phyloP scores from a whole-genome alignment of 2,888 invertebrate genomes.

The Drosophila neonasuta region DNA sequence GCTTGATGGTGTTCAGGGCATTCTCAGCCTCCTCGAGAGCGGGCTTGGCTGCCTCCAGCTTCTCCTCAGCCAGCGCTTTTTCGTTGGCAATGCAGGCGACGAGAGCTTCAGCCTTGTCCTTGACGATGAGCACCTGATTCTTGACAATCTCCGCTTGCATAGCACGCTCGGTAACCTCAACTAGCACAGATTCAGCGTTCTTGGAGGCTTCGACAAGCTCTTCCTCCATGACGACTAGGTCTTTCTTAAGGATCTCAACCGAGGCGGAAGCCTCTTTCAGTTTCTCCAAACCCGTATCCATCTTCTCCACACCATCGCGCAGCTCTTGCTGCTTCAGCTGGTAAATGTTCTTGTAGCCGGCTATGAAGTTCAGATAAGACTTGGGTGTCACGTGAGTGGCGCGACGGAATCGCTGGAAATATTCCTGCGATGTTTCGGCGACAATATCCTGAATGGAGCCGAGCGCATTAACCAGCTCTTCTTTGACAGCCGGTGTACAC shows the following conservation, averaged over 20 bases:
- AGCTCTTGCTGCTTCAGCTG: slow-evolving; percentile 93
- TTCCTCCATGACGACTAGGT: slow-evolving; percentile 96
- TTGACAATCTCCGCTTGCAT: slow-evolving; percentile 97
- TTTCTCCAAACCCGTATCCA: slow-evolving; percentile 98
- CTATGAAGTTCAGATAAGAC: slow-evolving; percentile 97
- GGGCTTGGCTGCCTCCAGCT: slow-evolving; percentile 97
- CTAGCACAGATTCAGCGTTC: slow-evolving; percentile 93
- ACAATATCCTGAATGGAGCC: slow-evolving; percentile 97
- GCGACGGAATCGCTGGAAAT: slow-evolving; percentile 94
- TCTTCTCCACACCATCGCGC: slow-evolving; percentile 93
- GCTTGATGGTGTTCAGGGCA: slow-evolving; percentile 97
- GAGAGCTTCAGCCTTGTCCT: slow-evolving; percentile 95
- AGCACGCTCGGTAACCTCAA: slow-evolving; percentile 95
- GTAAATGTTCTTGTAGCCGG: slow-evolving; percentile 97
- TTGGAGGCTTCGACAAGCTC: slow-evolving; percentile 96
- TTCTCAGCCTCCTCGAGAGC: slow-evolving; percentile 97
- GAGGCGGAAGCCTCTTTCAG: slow-evolving; percentile 97
- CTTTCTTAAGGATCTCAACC: slow-evolving; percentile 94
- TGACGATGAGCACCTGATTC: slow-evolving; percentile 96
- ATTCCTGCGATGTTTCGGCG: slow-evolving; percentile 91
- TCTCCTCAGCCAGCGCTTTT: slow-evolving; percentile 94
- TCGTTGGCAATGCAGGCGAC: slow-evolving; percentile 94
- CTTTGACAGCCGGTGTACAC: slow-evolving; percentile 91
- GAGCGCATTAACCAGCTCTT: slow-evolving; percentile 92
- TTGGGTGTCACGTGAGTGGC: slow-evolving; percentile 98